Conservation (phyloP, 2,888 invertebrate species). For the Eustalomyia histrio region DNA sequence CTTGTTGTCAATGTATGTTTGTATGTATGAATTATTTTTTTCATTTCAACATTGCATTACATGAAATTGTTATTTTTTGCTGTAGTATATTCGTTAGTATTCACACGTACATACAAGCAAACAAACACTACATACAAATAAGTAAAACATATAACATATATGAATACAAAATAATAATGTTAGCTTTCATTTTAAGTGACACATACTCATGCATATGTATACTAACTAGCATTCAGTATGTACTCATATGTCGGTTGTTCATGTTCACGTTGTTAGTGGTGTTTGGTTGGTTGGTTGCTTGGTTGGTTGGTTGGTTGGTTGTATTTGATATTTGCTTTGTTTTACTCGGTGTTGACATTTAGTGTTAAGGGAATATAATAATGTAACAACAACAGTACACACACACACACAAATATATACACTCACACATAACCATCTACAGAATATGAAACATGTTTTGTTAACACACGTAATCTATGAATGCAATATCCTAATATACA, state of each 20-base stretch:
- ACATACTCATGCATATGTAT: conserved; percentile 35
- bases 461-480: conserved; percentile 7
- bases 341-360: conserved; percentile 55
- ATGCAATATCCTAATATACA: background rate
- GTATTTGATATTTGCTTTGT: conserved; percentile 34
- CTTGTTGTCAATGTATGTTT: background rate
- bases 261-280: conserved; percentile 17
- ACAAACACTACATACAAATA: background rate
- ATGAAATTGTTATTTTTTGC: conserved; percentile 29
- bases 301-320: conserved; percentile 21
- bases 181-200: conserved; percentile 57
- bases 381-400: conserved; percentile 18
- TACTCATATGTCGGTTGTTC: conserved; percentile 1
- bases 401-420: background rate
- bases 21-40: background rate
- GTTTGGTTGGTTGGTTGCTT: conserved; percentile 22
- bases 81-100: conserved; percentile 26
- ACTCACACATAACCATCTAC: no score
- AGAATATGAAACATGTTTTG: no score
- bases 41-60: conserved; percentile 16
- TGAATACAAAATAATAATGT: conserved; percentile 62
- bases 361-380: conserved; percentile 53
- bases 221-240: background rate
- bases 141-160: conserved; percentile 8
- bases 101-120: background rate